Evolutionary conservation across 2,797 vertebrate genomes (phyloP).

Genomic region (Selene dorsalis): DNA sequence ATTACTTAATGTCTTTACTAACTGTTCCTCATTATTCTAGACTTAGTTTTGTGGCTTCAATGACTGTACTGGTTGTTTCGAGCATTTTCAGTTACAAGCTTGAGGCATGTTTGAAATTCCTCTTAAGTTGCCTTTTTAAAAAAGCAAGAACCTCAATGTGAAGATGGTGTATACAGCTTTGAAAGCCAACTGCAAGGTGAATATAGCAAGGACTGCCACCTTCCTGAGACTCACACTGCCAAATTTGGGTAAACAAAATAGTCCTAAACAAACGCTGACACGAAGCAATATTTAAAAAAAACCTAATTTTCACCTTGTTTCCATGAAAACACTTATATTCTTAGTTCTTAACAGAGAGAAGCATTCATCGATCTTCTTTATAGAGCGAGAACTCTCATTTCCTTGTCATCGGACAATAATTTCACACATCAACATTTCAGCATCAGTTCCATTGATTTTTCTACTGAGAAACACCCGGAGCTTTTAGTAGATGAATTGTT

Average conservation of each 20-base stretch:
- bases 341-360: neutral
- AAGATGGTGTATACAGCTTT: neutral
- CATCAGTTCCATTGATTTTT: neutral
- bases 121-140: neutral
- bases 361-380: neutral
- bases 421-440: conserved; percentile 7
- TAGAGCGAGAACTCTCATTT: neutral
- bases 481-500: conserved; percentile 31
- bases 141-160: neutral
- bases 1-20: neutral
- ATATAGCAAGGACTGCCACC: neutral
- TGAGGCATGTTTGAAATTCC: neutral
- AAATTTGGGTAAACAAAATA: neutral
- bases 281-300: neutral
- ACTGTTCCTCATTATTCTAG: neutral
- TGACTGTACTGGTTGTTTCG: neutral
- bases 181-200: neutral
- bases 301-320: neutral
- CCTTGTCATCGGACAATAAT: conserved; percentile 13
- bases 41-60: neutral
- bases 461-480: conserved; percentile 5
- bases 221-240: neutral
- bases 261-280: neutral
- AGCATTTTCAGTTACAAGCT: neutral
- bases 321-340: conserved; percentile 2